A percentile compares a stretch with the other conserved stretches of the same genome.
These are phyloP conservation scores for Fistularia commersonii DNA, from an alignment of 2,797 vertebrate species.

Conservation along the genomic window DNA sequence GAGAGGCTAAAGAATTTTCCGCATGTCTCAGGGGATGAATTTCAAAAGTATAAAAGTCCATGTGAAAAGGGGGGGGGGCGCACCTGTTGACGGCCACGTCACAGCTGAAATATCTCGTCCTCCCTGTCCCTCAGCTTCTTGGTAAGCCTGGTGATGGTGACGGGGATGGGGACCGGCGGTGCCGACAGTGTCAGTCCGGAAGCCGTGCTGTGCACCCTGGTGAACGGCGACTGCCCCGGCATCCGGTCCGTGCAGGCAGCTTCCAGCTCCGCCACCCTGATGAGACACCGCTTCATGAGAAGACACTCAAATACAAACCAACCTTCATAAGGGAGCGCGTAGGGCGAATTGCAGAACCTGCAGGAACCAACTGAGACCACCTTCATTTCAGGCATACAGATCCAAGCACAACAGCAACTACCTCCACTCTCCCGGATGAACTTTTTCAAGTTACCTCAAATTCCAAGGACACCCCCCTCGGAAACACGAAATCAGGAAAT, in stretches of 20 bases:
- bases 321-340: too few relatives aligned
- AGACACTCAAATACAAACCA: neutral
- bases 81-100: conserved; percentile 37
- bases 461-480: too few relatives aligned
- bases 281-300: neutral
- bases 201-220: conserved; percentile 42
- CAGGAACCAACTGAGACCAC: too few relatives aligned
- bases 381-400: too few relatives aligned
- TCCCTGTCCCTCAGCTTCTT: conserved; percentile 78
- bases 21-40: too few relatives aligned
- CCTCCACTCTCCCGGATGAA: too few relatives aligned
- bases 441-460: too few relatives aligned
- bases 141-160: conserved; percentile 78
- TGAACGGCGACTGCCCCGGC: conserved; percentile 27
- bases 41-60: too few relatives aligned
- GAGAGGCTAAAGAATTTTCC: too few relatives aligned
- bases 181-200: conserved; percentile 58
- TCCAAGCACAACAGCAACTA: too few relatives aligned
- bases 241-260: conserved; percentile 34
- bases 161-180: conserved; percentile 70
- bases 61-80: neutral
- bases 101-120: conserved; percentile 91
- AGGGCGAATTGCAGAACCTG: too few relatives aligned
- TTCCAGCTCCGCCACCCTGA: conserved; percentile 63
- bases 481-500: too few relatives aligned